Conservation (phyloP, 2,797 vertebrate genomes). For the Alauda arvensis region DNA sequence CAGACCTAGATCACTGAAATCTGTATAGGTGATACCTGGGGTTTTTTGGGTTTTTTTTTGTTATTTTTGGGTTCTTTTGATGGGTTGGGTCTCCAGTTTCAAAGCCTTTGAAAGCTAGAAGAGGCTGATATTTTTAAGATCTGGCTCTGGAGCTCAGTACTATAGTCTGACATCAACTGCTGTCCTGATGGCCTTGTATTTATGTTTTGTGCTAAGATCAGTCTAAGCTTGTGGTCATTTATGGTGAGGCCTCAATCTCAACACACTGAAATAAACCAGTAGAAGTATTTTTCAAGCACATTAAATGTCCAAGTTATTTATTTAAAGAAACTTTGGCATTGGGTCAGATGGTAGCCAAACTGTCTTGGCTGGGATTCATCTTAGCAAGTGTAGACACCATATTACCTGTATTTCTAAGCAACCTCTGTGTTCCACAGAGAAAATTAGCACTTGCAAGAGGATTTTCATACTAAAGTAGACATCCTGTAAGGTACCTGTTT, state of each 20-base stretch:
- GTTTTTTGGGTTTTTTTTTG: too few species aligned
- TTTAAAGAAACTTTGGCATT: background rate
- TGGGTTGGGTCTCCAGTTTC: background rate
- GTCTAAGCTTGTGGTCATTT: background rate
- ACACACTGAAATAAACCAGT: background rate
- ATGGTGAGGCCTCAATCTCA: background rate
- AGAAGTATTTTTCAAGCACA: background rate
- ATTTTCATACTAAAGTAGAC: background rate
- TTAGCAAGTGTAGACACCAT: background rate
- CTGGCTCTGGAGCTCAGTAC: background rate
- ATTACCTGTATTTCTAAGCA: background rate
- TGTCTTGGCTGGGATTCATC: background rate
- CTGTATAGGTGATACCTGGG: background rate
- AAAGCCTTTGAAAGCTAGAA: background rate
- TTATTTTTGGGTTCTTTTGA: background rate
- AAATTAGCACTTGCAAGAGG: background rate
- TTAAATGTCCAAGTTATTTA: background rate
- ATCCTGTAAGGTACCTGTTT: background rate
- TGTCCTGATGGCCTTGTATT: background rate
- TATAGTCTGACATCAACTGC: background rate
- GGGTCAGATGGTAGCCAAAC: background rate
- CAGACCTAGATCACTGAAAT: conserved; percentile 7
- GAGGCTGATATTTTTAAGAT: background rate
- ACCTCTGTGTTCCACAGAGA: background rate
- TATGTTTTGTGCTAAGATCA: background rate